Percentiles rank a stretch among this genome's conserved stretches.
phyloP scores from a whole-genome alignment of 2,888 invertebrate species.

The Drosophila subquinaria region DNA sequence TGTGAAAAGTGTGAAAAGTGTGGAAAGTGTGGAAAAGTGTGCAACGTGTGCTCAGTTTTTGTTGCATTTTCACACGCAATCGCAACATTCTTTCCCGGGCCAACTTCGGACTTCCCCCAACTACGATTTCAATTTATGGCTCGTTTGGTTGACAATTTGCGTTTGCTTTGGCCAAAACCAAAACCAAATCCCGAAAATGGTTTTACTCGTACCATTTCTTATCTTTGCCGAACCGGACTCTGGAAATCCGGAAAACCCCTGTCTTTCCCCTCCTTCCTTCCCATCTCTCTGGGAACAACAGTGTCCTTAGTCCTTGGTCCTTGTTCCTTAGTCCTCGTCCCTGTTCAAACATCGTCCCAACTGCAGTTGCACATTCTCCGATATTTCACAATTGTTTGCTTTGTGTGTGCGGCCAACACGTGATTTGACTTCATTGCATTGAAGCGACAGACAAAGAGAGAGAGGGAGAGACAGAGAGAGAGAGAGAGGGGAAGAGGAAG shows the following conservation, averaged over 20 bases:
- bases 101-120: slow-evolving; percentile 44
- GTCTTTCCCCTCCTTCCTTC: too few species aligned
- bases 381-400: slow-evolving; percentile 36
- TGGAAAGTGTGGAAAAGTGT: slow-evolving; percentile 12
- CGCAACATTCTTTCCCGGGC: slow-evolving; percentile 47
- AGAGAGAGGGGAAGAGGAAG: not conserved
- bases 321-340: too few species aligned
- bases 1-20: too few species aligned
- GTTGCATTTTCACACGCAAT: slow-evolving; percentile 79
- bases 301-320: not conserved
- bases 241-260: not conserved
- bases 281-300: not conserved
- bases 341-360: slow-evolving; percentile 32
- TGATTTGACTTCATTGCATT: slow-evolving; percentile 31
- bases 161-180: not conserved
- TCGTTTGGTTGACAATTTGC: slow-evolving; percentile 32
- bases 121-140: slow-evolving; percentile 24
- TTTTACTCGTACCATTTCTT: slow-evolving; percentile 13
- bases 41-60: slow-evolving; percentile 12
- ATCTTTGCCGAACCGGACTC: not conserved
- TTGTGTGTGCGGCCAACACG: slow-evolving; percentile 34
- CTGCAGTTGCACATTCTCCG: slow-evolving; percentile 39
- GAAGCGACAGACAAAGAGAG: not conserved
- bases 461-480: not conserved
- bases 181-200: slow-evolving; percentile 34